A percentile compares a stretch with the other conserved stretches of the same genome.
Evolutionary conservation across 2,113 vertebrate species (phyloP).

Genomic region (Perca fluviatilis): DNA sequence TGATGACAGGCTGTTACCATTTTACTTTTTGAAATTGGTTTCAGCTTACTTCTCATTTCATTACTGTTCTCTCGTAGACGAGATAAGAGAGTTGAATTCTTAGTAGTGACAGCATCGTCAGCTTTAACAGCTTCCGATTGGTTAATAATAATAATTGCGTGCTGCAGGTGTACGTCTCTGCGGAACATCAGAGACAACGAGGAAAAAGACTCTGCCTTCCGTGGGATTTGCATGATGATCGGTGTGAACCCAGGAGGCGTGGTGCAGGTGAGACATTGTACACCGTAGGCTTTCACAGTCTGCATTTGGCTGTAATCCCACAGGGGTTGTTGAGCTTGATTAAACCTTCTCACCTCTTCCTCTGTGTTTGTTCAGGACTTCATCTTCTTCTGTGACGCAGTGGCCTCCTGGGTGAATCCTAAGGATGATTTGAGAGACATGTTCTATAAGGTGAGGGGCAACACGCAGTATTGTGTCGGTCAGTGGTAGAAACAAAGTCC

Average conservation of each 20-base stretch:
- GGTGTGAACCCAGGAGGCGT: conserved; percentile 95
- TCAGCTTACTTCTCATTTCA: not conserved
- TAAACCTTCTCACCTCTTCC: not conserved
- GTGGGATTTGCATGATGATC: conserved; percentile 97
- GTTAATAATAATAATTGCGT: not conserved
- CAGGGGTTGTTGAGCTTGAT: not conserved
- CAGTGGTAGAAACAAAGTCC: not conserved
- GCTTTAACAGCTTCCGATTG: not conserved
- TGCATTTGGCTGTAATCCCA: not conserved
- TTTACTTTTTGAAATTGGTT: not conserved
- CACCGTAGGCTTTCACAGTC: not conserved
- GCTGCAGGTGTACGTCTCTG: conserved; percentile 91
- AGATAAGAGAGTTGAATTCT: not conserved
- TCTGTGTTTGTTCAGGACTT: conserved; percentile 86
- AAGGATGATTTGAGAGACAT: conserved; percentile 96
- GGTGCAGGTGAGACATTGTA: conserved; percentile 87
- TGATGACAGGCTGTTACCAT: not conserved
- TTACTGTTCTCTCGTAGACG: not conserved
- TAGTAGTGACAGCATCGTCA: not conserved
- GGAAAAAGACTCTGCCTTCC: conserved; percentile 95
- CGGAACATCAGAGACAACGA: conserved; percentile 96
- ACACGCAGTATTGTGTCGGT: not conserved
- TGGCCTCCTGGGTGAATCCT: conserved; percentile 95
- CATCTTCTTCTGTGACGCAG: conserved; percentile 96
- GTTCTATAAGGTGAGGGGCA: conserved; percentile 92